A percentile compares a stretch with the other conserved stretches of the same genome.
Evolutionary conservation across 2,888 invertebrate genomes (phyloP).

Genomic region (Acleris literana): DNA sequence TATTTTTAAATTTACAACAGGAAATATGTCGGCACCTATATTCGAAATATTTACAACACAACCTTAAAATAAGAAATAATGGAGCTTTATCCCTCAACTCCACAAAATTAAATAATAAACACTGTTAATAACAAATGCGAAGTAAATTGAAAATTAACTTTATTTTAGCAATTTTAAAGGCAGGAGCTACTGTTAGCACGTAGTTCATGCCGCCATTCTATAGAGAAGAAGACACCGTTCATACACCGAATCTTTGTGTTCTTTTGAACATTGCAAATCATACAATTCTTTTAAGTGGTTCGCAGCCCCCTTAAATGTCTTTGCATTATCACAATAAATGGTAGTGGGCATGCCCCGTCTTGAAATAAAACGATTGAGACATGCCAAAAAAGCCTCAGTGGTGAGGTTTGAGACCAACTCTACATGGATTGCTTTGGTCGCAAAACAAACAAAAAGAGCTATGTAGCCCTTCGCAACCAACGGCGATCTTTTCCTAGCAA

Average conservation of each 20-base stretch:
- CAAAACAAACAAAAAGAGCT: slow-evolving; percentile 10
- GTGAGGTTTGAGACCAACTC: slow-evolving; percentile 37
- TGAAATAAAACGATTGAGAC: slow-evolving; percentile 38
- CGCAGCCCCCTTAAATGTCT: slow-evolving; percentile 37
- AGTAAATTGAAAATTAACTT: too few species aligned
- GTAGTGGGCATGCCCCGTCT: slow-evolving; percentile 34
- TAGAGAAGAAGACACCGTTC: too few species aligned
- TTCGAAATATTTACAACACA: too few species aligned
- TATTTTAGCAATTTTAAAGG: too few species aligned
- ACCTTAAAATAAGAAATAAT: too few species aligned
- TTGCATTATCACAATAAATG: slow-evolving; percentile 41
- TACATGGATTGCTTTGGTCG: slow-evolving; percentile 33
- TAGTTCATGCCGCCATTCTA: too few species aligned
- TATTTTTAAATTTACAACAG: too few species aligned
- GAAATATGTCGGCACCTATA: too few species aligned
- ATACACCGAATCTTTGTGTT: slow-evolving; percentile 21
- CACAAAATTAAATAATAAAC: too few species aligned
- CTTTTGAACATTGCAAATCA: slow-evolving; percentile 19
- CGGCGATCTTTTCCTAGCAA: slow-evolving; percentile 20
- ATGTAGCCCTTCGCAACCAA: slow-evolving; percentile 30
- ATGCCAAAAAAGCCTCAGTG: slow-evolving; percentile 37
- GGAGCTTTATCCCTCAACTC: too few species aligned
- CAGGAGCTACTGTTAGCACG: too few species aligned
- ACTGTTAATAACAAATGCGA: too few species aligned
- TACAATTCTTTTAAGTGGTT: slow-evolving; percentile 35